Evolutionary conservation across 2,888 invertebrate genomes (phyloP).

Genomic region (Hemistola chrysoprasaria): DNA sequence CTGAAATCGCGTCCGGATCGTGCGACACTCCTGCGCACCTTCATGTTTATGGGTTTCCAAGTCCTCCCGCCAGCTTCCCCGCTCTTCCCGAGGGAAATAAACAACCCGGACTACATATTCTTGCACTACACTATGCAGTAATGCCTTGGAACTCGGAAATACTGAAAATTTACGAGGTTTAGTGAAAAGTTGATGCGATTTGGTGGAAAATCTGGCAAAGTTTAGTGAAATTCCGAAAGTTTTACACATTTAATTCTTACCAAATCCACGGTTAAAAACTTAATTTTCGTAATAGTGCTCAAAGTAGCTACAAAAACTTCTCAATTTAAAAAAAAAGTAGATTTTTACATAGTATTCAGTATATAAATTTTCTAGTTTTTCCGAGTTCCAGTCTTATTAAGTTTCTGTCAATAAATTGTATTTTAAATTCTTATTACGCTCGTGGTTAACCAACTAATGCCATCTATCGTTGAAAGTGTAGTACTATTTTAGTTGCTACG

Average conservation of each 20-base stretch:
- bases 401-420: background rate
- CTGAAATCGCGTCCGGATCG: slow-evolving; percentile 92
- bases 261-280: no score
- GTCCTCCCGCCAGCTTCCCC: slow-evolving; percentile 91
- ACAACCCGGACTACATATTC: slow-evolving; percentile 81
- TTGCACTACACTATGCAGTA: slow-evolving; percentile 76
- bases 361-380: background rate
- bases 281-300: background rate
- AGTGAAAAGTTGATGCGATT: no score
- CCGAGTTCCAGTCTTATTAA: slow-evolving; percentile 6
- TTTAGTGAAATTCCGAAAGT: slow-evolving; percentile 4
- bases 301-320: background rate
- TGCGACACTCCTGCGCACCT: slow-evolving; percentile 94
- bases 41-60: slow-evolving; percentile 98
- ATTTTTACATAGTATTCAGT: no score
- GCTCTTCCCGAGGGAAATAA: slow-evolving; percentile 71
- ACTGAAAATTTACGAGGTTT: no score
- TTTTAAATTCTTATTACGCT: no score
- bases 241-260: no score
- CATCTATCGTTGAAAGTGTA: no score
- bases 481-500: no score
- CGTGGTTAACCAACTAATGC: no score
- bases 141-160: slow-evolving; percentile 26
- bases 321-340: no score
- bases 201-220: slow-evolving; percentile 1